Conservation (phyloP, 2,113 vertebrate species). For the Xenopus borealis region DNA sequence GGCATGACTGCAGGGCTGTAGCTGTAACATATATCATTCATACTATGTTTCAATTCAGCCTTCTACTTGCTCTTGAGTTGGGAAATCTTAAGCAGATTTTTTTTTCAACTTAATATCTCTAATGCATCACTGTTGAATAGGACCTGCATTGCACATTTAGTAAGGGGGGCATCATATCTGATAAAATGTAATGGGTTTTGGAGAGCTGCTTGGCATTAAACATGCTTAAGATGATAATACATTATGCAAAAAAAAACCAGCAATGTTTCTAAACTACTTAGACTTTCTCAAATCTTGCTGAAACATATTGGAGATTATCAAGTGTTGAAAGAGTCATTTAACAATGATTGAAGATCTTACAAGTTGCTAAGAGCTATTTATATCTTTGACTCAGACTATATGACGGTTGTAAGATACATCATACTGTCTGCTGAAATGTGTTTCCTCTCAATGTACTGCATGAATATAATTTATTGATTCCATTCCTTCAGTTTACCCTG, state of each 20-base stretch:
- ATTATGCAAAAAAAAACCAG: constrained; percentile 41
- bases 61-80: no score
- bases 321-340: constrained; percentile 40
- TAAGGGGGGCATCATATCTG: constrained; percentile 8
- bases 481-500: constrained; percentile 15
- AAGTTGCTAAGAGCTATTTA: constrained; percentile 43
- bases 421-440: constrained; percentile 39
- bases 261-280: constrained; percentile 34
- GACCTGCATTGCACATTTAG: background rate
- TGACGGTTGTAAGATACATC: constrained; percentile 41
- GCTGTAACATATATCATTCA: no score
- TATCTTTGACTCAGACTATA: constrained; percentile 40
- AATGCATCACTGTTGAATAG: background rate
- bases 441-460: constrained; percentile 28
- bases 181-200: constrained; percentile 18
- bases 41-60: no score
- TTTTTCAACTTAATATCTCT: background rate
- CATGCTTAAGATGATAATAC: constrained; percentile 30
- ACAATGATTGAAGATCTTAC: constrained; percentile 43
- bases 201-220: constrained; percentile 25
- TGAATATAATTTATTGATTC: constrained; percentile 26
- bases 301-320: constrained; percentile 39
- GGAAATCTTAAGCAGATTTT: no score
- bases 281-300: constrained; percentile 33
- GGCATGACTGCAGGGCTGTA: no score